Percentiles rank a stretch among this genome's conserved stretches.
Evolutionary conservation across 2,797 vertebrate genomes (phyloP).

Genomic region (Squalus acanthias): DNA sequence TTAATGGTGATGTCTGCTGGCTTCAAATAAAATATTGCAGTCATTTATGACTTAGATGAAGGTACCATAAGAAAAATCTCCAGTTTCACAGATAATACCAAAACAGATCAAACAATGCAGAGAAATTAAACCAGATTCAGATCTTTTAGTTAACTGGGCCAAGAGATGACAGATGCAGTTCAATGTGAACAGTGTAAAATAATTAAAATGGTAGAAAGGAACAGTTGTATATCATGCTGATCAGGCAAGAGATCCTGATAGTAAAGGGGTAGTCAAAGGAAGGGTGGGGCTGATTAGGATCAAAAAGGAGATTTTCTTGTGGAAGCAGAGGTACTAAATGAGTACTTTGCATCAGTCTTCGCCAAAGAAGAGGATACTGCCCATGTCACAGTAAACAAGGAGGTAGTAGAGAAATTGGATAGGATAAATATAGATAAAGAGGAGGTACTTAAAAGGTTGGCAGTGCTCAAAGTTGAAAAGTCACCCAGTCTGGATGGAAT

Average conservation of each 20-base stretch:
- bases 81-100: not conserved
- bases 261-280: no score
- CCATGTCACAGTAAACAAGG: not conserved
- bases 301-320: no score
- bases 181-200: not conserved
- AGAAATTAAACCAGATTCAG: not conserved
- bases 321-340: no score
- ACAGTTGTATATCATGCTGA: not conserved
- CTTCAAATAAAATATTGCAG: not conserved
- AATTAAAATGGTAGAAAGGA: not conserved
- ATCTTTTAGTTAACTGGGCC: not conserved
- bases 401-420: not conserved
- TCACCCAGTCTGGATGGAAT: not conserved
- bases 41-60: not conserved
- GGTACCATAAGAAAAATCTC: not conserved
- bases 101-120: not conserved
- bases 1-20: not conserved
- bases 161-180: not conserved
- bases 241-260: not conserved
- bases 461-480: not conserved
- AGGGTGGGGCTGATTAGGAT: no score
- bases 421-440: not conserved
- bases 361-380: not conserved
- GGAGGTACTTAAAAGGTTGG: not conserved
- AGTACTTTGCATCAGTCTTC: not conserved